Evolutionary conservation across 2,113 vertebrate genomes (phyloP), one percentile per base, ranked within the genome.

Genomic region (Mustela lutreola): DNA sequence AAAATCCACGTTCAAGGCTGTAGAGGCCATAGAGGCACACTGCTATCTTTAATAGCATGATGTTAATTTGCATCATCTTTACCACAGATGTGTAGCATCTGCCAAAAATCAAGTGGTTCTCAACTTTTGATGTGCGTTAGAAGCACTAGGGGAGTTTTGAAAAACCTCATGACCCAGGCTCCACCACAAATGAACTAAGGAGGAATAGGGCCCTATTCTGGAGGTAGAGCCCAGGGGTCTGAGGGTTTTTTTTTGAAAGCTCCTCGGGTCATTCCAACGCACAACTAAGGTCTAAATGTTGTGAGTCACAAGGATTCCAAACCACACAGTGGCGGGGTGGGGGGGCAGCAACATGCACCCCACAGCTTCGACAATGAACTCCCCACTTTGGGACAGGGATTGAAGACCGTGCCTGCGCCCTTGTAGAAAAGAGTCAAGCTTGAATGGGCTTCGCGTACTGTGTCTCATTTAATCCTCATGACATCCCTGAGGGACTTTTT

Each of bases 71-170:
- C 67, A 92, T 71, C 67, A 86, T 95, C 45, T 79, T 91, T 93
- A 67, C 62, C 86, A 86, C 91, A 91, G 78, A 97, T 89, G 60
- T 91, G n/a, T 31, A 91, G 60, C 93, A 96, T 93, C 53, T 96
- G 45, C 63, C 60, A 91, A 90, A 85, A 93, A 95, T 89, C 50
- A 95, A 91, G 26, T 63, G 9, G 53, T 92, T 85, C 24, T 95
- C 53, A 93, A 33, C 26, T 86, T 9, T 36, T 28, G 15, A 18
- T 83, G 53, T 28, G 60, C 16, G 89, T 89, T 83, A 93, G 84
- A 85, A 88, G 92, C 31, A 89, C 60, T 45, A 86, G 65, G 45
- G 71, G 12, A 93, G 28, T 26, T 93, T 76, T 39, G 36, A 87
- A 95, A 97, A 81, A 33, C 83, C 4, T 42, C 56, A 89, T 75